Evolutionary conservation across 1,140 invertebrate genomes (phyloP).

Genomic region (Hetaerina americana): DNA sequence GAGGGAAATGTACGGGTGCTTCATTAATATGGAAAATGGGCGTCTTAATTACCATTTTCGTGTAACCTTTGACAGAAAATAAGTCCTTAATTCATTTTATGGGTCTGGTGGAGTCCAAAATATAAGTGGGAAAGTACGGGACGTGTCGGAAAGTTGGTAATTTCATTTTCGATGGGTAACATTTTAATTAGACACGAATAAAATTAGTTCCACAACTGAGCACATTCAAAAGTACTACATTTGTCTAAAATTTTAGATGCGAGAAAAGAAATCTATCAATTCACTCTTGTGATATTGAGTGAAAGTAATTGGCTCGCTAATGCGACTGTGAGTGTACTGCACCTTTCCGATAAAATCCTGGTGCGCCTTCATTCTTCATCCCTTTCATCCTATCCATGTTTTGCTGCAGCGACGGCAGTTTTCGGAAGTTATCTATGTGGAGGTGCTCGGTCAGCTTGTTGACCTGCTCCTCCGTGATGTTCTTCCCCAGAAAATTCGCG

Average conservation of each 20-base stretch:
- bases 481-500: slow-evolving; percentile 41
- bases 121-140: too few relatives aligned
- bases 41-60: too few relatives aligned
- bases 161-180: neutral
- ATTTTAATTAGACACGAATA: neutral
- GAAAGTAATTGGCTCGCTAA: too few relatives aligned
- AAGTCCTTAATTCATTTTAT: too few relatives aligned
- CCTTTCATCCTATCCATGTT: neutral
- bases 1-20: too few relatives aligned
- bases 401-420: neutral
- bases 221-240: neutral
- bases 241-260: neutral
- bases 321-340: too few relatives aligned
- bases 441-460: neutral
- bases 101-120: too few relatives aligned
- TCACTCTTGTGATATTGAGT: too few relatives aligned
- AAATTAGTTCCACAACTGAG: neutral
- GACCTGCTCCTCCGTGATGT: slow-evolving; percentile 18
- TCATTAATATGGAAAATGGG: too few relatives aligned
- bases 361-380: neutral
- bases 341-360: neutral
- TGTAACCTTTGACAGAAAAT: too few relatives aligned
- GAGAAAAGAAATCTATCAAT: neutral
- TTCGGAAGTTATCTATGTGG: neutral
- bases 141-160: too few relatives aligned